Conservation (phyloP, 2,888 invertebrate genomes). For the Torymus texanus region DNA sequence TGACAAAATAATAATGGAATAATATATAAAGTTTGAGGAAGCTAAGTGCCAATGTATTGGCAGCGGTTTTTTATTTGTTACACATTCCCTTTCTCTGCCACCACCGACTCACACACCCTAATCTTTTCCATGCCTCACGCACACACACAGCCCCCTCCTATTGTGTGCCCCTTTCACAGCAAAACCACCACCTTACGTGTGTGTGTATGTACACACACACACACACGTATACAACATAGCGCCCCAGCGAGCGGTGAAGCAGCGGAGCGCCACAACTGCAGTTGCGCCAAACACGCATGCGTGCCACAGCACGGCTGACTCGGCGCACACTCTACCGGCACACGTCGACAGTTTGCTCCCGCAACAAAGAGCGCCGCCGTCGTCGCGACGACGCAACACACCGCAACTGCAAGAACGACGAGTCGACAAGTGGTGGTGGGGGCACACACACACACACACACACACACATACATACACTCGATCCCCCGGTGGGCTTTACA, state of each 20-base stretch:
- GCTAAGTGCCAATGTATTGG: too few species aligned
- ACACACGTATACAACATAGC: too few species aligned
- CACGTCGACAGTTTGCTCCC: not conserved
- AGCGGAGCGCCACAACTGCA: too few species aligned
- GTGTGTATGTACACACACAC: too few species aligned
- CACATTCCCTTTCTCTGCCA: not conserved
- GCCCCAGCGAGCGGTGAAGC: too few species aligned
- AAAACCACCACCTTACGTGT: too few species aligned
- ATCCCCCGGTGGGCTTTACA: constrained; percentile 63
- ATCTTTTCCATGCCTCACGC: not conserved
- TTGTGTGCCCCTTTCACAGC: constrained; percentile 9
- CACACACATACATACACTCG: not conserved
- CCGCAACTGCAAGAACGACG: not conserved
- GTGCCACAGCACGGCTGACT: constrained; percentile 68
- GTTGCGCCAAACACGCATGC: too few species aligned
- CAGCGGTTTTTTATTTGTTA: not conserved
- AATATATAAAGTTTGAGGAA: too few species aligned
- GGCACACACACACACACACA: not conserved
- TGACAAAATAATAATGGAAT: too few species aligned
- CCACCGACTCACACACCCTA: not conserved
- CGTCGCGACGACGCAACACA: not conserved
- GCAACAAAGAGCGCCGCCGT: constrained; percentile 23
- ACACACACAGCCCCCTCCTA: too few species aligned
- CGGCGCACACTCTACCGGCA: constrained; percentile 35
- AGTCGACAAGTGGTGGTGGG: not conserved